Evolutionary conservation across 2,888 invertebrate species (phyloP).

Genomic region (Julus scandinavius): DNA sequence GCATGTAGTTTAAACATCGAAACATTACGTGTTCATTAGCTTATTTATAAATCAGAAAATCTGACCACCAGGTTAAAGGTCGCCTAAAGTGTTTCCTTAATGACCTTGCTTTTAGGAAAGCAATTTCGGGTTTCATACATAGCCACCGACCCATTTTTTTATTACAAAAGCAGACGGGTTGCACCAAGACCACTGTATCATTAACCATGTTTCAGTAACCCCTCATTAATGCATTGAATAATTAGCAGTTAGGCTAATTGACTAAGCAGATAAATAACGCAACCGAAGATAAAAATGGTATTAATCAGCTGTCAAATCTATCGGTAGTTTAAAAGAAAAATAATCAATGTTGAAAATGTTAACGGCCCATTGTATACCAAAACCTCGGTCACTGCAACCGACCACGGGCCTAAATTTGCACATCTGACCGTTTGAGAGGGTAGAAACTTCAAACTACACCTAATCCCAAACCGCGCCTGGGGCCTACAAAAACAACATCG

Average conservation of each 20-base stretch:
- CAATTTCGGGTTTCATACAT: neutral
- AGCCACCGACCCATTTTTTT: neutral
- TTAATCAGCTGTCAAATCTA: no score
- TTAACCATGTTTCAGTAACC: no score
- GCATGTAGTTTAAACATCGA: neutral
- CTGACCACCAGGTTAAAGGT: conserved; percentile 22
- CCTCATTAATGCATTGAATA: neutral
- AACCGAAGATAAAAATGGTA: no score
- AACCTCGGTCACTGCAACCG: neutral
- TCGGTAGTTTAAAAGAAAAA: neutral
- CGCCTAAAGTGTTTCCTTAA: neutral
- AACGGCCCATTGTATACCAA: neutral
- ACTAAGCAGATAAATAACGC: no score
- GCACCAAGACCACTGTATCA: neutral
- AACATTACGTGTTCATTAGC: neutral
- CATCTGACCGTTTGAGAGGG: no score
- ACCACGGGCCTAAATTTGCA: neutral
- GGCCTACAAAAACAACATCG: neutral
- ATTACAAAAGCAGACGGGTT: neutral
- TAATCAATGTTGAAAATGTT: neutral
- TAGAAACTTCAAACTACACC: neutral
- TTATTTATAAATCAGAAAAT: neutral
- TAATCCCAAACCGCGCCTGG: neutral
- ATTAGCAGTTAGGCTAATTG: no score
- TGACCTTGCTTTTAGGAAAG: neutral